Percentiles rank a stretch among this genome's conserved stretches.
Conservation (phyloP, 1,140 invertebrate species). For the Drosophila eugracilis region DNA sequence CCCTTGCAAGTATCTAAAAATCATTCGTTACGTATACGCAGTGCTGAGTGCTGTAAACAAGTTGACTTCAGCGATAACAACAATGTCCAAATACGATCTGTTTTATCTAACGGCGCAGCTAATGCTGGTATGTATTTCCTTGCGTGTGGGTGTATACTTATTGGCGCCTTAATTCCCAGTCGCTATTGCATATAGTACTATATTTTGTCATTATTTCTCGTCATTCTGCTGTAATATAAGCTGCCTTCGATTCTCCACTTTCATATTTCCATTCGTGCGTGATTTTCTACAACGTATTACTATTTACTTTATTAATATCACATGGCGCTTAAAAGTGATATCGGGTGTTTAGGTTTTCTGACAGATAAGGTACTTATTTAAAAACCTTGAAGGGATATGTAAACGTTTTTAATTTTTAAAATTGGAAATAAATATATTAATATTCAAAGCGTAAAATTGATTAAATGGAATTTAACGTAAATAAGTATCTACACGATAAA, state of each 20-base stretch:
- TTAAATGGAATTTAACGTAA: background rate
- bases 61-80: slow-evolving; percentile 38
- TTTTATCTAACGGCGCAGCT: slow-evolving; percentile 74
- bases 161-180: slow-evolving; percentile 42
- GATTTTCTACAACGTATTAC: slow-evolving; percentile 4
- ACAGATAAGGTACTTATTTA: background rate
- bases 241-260: background rate
- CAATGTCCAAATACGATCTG: slow-evolving; percentile 63
- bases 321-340: slow-evolving; percentile 2
- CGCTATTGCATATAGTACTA: slow-evolving; percentile 40
- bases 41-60: slow-evolving; percentile 64
- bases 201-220: slow-evolving; percentile 20
- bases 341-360: background rate
- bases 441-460: no score
- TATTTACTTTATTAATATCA: slow-evolving; percentile 28
- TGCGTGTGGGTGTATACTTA: slow-evolving; percentile 27
- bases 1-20: slow-evolving; percentile 18
- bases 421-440: no score
- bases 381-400: no score
- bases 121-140: slow-evolving; percentile 61
- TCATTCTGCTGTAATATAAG: slow-evolving; percentile 16
- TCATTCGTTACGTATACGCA: slow-evolving; percentile 70
- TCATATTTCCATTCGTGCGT: slow-evolving; percentile 4
- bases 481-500: background rate
- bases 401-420: no score